Conservation (phyloP, 2,113 vertebrate species). For the Onychostruthus taczanowskii region DNA sequence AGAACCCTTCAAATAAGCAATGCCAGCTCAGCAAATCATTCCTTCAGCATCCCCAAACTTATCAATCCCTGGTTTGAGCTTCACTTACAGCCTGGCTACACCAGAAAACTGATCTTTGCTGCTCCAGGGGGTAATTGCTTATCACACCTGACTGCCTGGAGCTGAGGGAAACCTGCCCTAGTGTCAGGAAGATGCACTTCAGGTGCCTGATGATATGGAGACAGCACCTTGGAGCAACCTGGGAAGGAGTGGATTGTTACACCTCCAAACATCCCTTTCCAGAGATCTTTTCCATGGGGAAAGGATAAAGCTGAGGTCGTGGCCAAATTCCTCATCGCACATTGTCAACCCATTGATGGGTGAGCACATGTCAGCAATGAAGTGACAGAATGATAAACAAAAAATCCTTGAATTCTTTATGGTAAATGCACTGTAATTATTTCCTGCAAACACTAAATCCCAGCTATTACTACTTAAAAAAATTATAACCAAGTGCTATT, state of each 20-base stretch:
- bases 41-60: background rate
- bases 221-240: background rate
- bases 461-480: background rate
- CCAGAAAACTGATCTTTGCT: background rate
- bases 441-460: background rate
- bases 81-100: background rate
- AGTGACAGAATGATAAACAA: background rate
- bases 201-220: background rate
- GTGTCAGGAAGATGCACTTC: background rate
- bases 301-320: background rate
- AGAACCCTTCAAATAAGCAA: background rate
- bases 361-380: background rate
- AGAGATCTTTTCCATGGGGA: background rate
- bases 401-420: background rate
- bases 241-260: background rate
- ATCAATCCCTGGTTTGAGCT: background rate
- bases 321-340: background rate
- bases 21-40: background rate
- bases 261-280: background rate
- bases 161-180: background rate
- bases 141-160: background rate
- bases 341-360: rapidly evolving
- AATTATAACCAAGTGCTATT: background rate
- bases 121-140: background rate
- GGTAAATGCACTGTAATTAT: background rate